Conservation (phyloP, 2,888 invertebrate species). For the Flabesymbios commensalis region DNA sequence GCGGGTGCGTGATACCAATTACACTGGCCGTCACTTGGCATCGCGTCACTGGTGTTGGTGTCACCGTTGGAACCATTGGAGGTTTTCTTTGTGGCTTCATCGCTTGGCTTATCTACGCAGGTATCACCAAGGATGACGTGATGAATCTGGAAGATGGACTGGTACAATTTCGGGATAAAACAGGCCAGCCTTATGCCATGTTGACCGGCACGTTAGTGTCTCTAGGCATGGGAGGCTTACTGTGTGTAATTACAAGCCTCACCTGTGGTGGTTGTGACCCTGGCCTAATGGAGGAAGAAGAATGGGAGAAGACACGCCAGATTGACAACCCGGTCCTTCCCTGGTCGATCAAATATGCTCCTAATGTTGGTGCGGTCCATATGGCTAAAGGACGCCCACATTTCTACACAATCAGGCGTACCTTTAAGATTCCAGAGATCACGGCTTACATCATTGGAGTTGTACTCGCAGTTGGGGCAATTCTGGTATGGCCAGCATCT, state of each 20-base stretch:
- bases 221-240: conserved; percentile 28
- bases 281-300: conserved; percentile 25
- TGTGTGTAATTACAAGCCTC: conserved; percentile 27
- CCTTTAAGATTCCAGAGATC: conserved; percentile 29
- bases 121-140: too few species aligned
- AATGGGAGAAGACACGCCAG: conserved; percentile 34
- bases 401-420: conserved; percentile 33
- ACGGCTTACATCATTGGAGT: conserved; percentile 34
- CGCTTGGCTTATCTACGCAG: conserved; percentile 31
- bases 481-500: conserved; percentile 34
- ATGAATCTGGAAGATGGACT: conserved; percentile 24
- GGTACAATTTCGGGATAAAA: conserved; percentile 25
- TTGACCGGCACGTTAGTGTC: conserved; percentile 23
- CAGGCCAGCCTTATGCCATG: conserved; percentile 16
- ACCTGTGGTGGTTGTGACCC: conserved; percentile 32
- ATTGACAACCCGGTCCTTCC: conserved; percentile 35
- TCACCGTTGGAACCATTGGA: conserved; percentile 19
- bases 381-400: conserved; percentile 26
- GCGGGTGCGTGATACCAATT: conserved; percentile 31
- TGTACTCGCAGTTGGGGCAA: conserved; percentile 22
- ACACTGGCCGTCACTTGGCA: conserved; percentile 34
- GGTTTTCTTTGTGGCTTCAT: conserved; percentile 23
- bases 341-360: conserved; percentile 35
- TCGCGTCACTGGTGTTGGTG: conserved; percentile 25
- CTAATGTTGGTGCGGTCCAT: conserved; percentile 20